Percentiles rank a stretch among this genome's conserved stretches.
phyloP scores from a whole-genome alignment of 2,113 vertebrate species.

The Daubentonia madagascariensis region DNA sequence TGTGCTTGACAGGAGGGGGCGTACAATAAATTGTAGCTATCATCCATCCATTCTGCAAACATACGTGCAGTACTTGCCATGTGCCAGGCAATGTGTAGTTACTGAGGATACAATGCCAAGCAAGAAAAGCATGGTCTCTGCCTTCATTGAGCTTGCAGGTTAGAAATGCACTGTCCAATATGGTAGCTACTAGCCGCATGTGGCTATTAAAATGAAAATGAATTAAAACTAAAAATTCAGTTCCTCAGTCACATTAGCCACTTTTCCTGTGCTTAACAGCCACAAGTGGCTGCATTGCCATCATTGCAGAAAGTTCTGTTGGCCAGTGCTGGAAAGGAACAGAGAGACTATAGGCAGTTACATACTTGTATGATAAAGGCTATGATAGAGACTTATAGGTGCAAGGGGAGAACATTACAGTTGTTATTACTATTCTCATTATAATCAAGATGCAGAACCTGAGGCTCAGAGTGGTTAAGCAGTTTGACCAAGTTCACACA shows the following conservation, averaged over 20 bases:
- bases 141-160: not conserved
- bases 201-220: not conserved
- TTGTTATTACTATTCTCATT: not conserved
- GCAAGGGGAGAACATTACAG: not conserved
- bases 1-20: not conserved
- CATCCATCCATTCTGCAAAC: not conserved
- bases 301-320: not conserved
- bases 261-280: not conserved
- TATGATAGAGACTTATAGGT: not conserved
- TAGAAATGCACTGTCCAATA: not conserved
- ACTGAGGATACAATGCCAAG: not conserved
- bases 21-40: not conserved
- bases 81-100: not conserved
- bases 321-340: not conserved
- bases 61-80: not conserved
- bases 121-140: not conserved
- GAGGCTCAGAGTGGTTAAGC: not conserved
- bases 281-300: not conserved
- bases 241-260: not conserved
- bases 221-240: not conserved
- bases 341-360: not conserved
- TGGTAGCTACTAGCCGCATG: not conserved
- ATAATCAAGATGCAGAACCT: not conserved
- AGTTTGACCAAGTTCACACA: not conserved
- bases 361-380: not conserved